Percentiles rank a stretch among this genome's conserved stretches.
These are phyloP conservation scores for Melieria crassipennis DNA, from an alignment of 2,888 invertebrate species.

Conservation along the genomic window DNA sequence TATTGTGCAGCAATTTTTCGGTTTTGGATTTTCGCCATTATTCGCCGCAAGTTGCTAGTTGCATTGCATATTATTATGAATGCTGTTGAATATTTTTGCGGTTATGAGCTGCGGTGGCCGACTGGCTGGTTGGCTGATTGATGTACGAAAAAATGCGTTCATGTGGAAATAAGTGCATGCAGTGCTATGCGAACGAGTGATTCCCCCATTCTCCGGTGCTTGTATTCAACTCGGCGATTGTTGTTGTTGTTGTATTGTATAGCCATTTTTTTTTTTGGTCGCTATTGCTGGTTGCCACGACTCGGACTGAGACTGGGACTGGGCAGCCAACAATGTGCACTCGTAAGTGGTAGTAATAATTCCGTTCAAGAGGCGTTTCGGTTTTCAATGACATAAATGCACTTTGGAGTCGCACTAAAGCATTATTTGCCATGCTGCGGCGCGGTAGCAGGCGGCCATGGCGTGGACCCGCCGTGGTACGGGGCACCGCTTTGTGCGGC, in stretches of 20 bases:
- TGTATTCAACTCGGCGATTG: neutral
- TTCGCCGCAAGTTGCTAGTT: no score
- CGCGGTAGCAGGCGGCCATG: neutral
- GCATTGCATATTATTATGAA: no score
- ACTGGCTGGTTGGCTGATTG: no score
- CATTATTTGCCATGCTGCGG: slow-evolving; percentile 5
- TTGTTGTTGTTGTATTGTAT: slow-evolving; percentile 1
- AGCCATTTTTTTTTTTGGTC: neutral
- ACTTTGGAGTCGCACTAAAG: slow-evolving; percentile 36
- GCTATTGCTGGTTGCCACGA: neutral
- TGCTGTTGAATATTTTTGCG: no score
- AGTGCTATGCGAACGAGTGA: no score
- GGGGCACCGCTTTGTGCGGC: neutral
- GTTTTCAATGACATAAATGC: slow-evolving; percentile 60
- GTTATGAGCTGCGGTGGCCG: no score
- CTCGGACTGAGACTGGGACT: neutral
- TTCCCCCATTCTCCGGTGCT: no score
- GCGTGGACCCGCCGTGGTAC: neutral
- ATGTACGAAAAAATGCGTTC: neutral
- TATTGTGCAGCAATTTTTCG: no score
- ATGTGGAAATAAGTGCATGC: slow-evolving; percentile 13
- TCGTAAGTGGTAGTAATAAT: slow-evolving; percentile 61
- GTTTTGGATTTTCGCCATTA: no score
- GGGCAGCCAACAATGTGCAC: slow-evolving; percentile 1
- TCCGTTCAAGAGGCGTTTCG: slow-evolving; percentile 61